Base-by-base conservation (phyloP, 2,888 invertebrate genomes). In the Acrobasis repandana region DNA sequence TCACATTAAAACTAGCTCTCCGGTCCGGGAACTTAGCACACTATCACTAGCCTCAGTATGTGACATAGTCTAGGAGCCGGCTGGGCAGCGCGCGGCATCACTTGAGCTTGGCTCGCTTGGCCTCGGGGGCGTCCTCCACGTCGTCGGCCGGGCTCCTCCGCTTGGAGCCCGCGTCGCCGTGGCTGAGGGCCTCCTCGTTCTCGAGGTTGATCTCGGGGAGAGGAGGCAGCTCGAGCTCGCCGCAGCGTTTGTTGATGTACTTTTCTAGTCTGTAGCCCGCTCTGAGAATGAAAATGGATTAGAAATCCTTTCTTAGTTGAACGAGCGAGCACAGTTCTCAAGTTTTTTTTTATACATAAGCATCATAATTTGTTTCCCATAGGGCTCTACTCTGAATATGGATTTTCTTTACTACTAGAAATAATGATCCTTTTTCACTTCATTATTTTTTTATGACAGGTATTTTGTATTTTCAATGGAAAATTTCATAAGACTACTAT, bases 211-310 rank as follows among this genome's bases (percentile, higher is more conserved):
- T 86, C 62, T 90, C 90, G 0, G 91, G 89, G 1, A 93, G 85
- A 4, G 82, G 68, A 0, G 91, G 88, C 20, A 96, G 85, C 46
- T 94, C 93, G 15, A 96, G 80, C 62, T 97, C 96, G 67, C 93
- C 91, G 79, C 96, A 95, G 47, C 95, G 94, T 71, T 95, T 95
- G 70, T 94, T 94, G 65, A 97, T 95, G 83, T 94, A 95, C 69
- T 94, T 94, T 71, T 96, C 94, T 65, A 97, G 90, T 60, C 94
- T 92, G 69, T 92, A 92, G 58, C 97, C 97, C 77, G 96, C 95
- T 81, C 97, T 97, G 88, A 65, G 92, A 85, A 65, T 47, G 49
- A 20, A 43, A 47, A 15, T 18, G 20, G 8, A 6, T 20, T 33
- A 18, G 28, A 16, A 46, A 2, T 6, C 28, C 4, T 8, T 28